These are phyloP conservation scores for Macrophya annulata DNA, from an alignment of 2,888 invertebrate genomes.

Conservation along the genomic window DNA sequence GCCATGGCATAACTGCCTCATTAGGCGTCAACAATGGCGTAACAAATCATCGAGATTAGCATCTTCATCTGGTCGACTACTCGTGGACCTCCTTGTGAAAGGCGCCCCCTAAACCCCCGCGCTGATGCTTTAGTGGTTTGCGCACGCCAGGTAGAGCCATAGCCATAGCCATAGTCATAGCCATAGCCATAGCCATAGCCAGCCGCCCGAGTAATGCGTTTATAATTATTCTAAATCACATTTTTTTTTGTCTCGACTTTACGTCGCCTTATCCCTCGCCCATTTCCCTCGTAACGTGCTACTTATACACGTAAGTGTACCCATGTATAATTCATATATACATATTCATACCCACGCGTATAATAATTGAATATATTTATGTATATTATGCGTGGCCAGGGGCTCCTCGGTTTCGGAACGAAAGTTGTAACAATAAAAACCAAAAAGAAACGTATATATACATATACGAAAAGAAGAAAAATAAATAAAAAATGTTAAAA, in stretches of 20 bases:
- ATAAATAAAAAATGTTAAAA: conserved; percentile 10
- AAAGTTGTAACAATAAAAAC: not conserved
- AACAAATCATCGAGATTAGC: conserved; percentile 73
- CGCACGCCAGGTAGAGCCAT: not conserved
- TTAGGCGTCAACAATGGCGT: conserved; percentile 73
- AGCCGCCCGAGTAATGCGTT: conserved; percentile 70
- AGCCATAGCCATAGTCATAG: not conserved
- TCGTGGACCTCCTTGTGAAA: conserved; percentile 37
- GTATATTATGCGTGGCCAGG: conserved; percentile 35
- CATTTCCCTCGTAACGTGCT: not conserved
- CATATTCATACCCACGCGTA: conserved; percentile 44
- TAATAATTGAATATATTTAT: conserved; percentile 27
- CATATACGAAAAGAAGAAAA: not conserved
- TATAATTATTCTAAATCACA: conserved; percentile 72
- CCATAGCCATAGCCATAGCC: conserved; percentile 48
- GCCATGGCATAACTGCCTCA: conserved; percentile 65
- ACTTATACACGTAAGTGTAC: not conserved
- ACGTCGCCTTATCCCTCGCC: conserved; percentile 77
- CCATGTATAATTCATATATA: conserved; percentile 14
- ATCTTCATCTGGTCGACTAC: conserved; percentile 66
- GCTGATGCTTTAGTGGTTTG: conserved; percentile 28
- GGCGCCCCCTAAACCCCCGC: not conserved
- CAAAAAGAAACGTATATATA: not conserved
- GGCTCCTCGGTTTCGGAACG: conserved; percentile 79
- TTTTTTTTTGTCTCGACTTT: conserved; percentile 76